Percentiles rank a stretch among this genome's conserved stretches.
Conservation (phyloP, 2,113 vertebrate species). For the Panthera tigris region DNA sequence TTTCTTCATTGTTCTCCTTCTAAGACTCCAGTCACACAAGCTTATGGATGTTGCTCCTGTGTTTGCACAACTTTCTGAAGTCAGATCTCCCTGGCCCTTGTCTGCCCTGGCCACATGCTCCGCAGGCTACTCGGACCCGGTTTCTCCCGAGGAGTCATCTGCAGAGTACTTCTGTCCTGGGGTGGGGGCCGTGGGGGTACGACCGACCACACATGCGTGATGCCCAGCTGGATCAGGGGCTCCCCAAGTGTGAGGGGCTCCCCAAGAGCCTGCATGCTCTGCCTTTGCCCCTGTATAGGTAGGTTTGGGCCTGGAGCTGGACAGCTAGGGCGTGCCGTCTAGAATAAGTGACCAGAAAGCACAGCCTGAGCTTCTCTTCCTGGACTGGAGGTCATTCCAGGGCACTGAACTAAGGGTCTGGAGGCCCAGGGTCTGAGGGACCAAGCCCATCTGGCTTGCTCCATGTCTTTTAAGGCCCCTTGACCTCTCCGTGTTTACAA, state of each 20-base stretch:
- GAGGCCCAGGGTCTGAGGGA: not conserved
- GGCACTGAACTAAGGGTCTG: too few species aligned
- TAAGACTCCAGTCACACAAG: not conserved
- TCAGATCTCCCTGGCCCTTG: not conserved
- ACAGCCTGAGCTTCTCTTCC: not conserved
- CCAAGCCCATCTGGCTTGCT: not conserved
- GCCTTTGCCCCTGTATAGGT: not conserved
- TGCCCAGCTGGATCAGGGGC: not conserved
- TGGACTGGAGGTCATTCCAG: not conserved
- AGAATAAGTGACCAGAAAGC: not conserved
- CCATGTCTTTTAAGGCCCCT: not conserved
- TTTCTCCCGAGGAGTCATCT: not conserved
- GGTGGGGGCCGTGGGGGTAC: not conserved
- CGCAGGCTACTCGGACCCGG: not conserved
- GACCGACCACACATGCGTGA: accelerated
- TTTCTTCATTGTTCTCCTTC: not conserved
- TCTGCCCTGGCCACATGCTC: not conserved
- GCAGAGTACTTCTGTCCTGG: not conserved
- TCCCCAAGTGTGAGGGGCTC: not conserved
- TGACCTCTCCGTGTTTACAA: not conserved
- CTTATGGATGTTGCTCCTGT: not conserved
- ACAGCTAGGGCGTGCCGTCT: not conserved
- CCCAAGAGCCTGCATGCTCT: accelerated
- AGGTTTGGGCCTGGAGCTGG: not conserved
- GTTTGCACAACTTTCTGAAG: not conserved